Percentiles rank a stretch among this genome's conserved stretches.
Evolutionary conservation across 92 coral and sea anemone genomes (phyloP).

Genomic region (Parazoanthus darwini): DNA sequence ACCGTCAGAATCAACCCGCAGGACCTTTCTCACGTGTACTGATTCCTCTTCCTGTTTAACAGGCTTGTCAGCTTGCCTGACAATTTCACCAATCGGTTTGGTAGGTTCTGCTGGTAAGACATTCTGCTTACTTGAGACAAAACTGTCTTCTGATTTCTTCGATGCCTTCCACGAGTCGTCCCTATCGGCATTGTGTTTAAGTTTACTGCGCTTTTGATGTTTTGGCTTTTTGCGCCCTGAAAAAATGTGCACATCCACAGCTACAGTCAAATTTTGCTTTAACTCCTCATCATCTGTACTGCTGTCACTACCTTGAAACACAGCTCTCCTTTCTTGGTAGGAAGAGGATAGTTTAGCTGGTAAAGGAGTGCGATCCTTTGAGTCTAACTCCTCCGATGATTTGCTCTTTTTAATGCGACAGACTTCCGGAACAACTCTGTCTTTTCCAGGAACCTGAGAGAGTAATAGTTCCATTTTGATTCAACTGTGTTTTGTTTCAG

Average conservation of each 20-base stretch:
- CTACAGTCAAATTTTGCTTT: background rate
- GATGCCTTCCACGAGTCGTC: background rate
- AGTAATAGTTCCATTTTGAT: background rate
- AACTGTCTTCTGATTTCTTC: background rate
- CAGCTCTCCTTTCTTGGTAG: background rate
- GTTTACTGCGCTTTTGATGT: background rate
- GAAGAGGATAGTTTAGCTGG: background rate
- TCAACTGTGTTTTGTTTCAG: background rate
- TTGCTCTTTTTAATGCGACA: background rate
- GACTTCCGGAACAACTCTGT: background rate
- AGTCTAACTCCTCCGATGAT: conserved; percentile 2
- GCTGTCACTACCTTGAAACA: background rate
- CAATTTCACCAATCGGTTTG: background rate
- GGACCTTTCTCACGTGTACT: background rate
- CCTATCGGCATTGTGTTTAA: background rate
- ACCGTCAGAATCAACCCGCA: conserved; percentile 19
- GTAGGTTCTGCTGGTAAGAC: background rate
- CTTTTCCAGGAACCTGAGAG: background rate
- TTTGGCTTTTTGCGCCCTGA: background rate
- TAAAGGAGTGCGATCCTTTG: background rate
- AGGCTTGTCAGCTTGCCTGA: background rate
- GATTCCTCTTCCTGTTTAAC: background rate
- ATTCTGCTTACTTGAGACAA: background rate
- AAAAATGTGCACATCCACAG: background rate
- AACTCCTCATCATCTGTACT: conserved; percentile 22